phyloP scores from a whole-genome alignment of 2,113 vertebrate genomes.

The Prionailurus viverrinus region DNA sequence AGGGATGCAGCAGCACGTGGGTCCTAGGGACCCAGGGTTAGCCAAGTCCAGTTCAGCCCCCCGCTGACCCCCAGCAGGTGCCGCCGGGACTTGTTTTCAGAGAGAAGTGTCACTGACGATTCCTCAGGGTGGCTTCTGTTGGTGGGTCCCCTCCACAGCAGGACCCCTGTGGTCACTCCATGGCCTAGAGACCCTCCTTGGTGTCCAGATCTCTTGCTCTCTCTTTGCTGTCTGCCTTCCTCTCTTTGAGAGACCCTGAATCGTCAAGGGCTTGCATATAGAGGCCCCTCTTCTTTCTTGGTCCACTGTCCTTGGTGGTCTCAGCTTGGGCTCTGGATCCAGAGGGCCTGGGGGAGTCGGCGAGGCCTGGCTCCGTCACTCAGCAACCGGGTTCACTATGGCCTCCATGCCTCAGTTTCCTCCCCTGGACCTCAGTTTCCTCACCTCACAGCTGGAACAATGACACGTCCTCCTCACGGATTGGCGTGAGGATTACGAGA shows the following conservation, averaged over 20 bases:
- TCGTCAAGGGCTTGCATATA: background rate
- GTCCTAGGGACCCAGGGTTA: background rate
- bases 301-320: background rate
- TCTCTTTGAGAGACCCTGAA: background rate
- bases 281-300: background rate
- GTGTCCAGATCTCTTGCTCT: background rate
- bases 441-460: background rate
- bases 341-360: background rate
- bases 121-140: background rate
- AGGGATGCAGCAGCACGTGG: background rate
- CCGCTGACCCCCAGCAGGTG: background rate
- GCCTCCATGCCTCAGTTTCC: too few species aligned
- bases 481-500: background rate
- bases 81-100: background rate
- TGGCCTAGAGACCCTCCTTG: background rate
- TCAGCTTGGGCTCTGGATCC: background rate
- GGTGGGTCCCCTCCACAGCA: background rate
- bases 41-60: background rate
- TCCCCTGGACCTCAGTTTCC: too few species aligned
- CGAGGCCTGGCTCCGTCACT: too few species aligned
- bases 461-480: background rate
- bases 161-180: rapidly evolving
- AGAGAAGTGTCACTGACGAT: background rate
- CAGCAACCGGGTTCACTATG: background rate
- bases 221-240: background rate